Evolutionary conservation across 2,888 invertebrate species (phyloP), one percentile per base, ranked within the genome.

Genomic region (Cheilosia urbana): DNA sequence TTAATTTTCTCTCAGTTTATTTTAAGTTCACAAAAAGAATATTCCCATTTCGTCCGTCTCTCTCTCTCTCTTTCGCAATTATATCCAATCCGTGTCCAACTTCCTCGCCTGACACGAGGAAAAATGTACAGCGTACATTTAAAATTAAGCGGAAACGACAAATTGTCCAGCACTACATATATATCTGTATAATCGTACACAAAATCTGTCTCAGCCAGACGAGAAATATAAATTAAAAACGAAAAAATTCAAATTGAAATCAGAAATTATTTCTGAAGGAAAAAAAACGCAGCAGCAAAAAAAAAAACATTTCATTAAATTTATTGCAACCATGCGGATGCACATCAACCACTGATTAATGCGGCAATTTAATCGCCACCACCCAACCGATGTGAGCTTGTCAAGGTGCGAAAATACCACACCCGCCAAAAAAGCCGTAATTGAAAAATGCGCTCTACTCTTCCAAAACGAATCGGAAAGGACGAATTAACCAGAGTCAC

Each of bases 321-420:
- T 72, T 82, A 72, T 82, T 82, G 82, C 82, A 82, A 62, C 82
- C 82, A 82, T 78, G 77, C 82, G 66, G 55, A 82, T 82, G 82
- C 77, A 82, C 82, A 82, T 83, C 83, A 78, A 73, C 83, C 83
- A 73, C 77, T 78, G 83, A 78, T 83, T 78, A 72, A 78, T 82
- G 72, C 80, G 55, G 55, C 62, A 69, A 62, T 55, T 73, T 45
- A 21, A 5, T 30, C 45, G 19, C 68, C 49, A 40, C 21, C 34
- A n/a, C n/a, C 40, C 19, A 7, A 30, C 24, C 40, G 17, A 34
- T 11, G 7, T 45, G 30, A 21, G 9, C 37, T 55, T 45, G 30
- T 45, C 60, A 71, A 60, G 77, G 65, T 72, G 82, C 51, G 73
- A 79, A 79, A 53, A 60, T 72, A 21, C 51, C 47, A 19, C 30